Conservation (phyloP, 2,888 invertebrate species). For the Noctua janthe region DNA sequence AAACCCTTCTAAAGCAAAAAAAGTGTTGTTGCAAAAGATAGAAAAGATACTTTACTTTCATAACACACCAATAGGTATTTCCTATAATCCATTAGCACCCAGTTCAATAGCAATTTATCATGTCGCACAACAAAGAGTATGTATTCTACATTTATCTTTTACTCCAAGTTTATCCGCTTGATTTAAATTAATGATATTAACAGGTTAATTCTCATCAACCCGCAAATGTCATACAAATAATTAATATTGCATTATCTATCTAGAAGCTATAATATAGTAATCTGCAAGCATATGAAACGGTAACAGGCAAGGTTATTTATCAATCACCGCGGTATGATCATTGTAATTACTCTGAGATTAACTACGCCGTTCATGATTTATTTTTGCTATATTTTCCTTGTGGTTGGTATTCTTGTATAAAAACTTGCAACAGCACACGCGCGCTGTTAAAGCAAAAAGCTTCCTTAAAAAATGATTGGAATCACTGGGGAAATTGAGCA, state of each 20-base stretch:
- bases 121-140: background rate
- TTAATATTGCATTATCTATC: slow-evolving; percentile 53
- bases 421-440: slow-evolving; percentile 30
- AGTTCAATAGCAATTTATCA: slow-evolving; percentile 1
- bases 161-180: slow-evolving; percentile 29
- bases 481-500: background rate
- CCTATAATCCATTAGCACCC: background rate
- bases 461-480: slow-evolving; percentile 23
- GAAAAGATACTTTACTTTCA: background rate
- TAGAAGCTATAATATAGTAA: slow-evolving; percentile 54
- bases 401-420: slow-evolving; percentile 42
- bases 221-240: slow-evolving; percentile 56
- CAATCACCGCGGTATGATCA: slow-evolving; percentile 62
- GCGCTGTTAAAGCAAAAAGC: slow-evolving; percentile 18
- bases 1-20: background rate
- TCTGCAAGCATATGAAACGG: slow-evolving; percentile 52
- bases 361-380: slow-evolving; percentile 47
- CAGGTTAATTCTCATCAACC: slow-evolving; percentile 55
- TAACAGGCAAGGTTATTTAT: slow-evolving; percentile 62
- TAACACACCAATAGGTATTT: background rate
- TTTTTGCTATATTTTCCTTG: slow-evolving; percentile 61
- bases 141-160: background rate
- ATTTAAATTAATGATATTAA: slow-evolving; percentile 35
- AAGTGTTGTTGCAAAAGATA: too few species aligned
- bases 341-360: slow-evolving; percentile 61